A percentile compares a stretch with the other conserved stretches of the same genome.
These are phyloP conservation scores for Drosophila insularis DNA, from an alignment of 1,140 invertebrate species.

Conservation along the genomic window DNA sequence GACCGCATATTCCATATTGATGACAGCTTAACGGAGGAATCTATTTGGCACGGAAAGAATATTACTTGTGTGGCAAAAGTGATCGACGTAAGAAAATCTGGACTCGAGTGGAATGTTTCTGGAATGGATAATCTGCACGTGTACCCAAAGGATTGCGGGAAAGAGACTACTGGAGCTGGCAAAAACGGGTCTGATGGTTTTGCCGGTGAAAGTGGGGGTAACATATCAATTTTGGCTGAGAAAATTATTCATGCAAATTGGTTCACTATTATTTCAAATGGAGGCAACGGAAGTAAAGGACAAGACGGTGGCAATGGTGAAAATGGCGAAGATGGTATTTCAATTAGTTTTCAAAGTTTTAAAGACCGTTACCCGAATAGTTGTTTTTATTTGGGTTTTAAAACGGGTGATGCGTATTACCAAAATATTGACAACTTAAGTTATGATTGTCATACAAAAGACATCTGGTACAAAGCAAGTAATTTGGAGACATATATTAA, in stretches of 20 bases:
- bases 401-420: neutral
- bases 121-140: neutral
- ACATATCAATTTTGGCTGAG: conserved; percentile 8
- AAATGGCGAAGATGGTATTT: neutral
- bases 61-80: conserved; percentile 1
- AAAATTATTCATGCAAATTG: neutral
- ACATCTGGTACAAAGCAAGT: neutral
- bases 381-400: neutral
- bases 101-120: neutral
- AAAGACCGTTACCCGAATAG: neutral
- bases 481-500: neutral
- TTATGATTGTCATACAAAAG: neutral
- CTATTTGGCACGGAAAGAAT: conserved; percentile 6
- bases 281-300: neutral
- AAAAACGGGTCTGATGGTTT: conserved; percentile 11
- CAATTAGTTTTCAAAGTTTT: neutral
- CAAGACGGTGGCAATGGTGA: conserved; percentile 1
- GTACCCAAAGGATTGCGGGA: neutral
- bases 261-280: neutral
- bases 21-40: neutral
- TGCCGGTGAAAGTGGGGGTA: conserved; percentile 8
- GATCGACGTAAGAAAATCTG: neutral
- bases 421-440: neutral
- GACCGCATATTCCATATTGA: conserved; percentile 3
- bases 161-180: neutral